Percentiles rank a stretch among this genome's conserved stretches.
phyloP scores from a whole-genome alignment of 2,113 vertebrate genomes.

The Pangasianodon hypophthalmus region DNA sequence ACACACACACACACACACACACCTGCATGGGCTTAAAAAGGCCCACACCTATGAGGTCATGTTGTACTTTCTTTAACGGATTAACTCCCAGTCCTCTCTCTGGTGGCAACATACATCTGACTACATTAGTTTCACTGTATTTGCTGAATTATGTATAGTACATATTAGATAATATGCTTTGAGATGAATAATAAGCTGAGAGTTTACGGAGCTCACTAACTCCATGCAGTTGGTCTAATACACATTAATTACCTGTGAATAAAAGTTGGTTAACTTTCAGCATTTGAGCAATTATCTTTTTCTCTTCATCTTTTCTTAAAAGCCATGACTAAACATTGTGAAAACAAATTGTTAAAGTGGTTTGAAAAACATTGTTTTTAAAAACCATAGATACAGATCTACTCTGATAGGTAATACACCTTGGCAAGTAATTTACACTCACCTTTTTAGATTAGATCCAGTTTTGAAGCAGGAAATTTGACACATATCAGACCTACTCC shows the following conservation, averaged over 20 bases:
- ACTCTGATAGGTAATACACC: slow-evolving; percentile 3
- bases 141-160: background rate
- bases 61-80: background rate
- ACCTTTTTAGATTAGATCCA: slow-evolving; percentile 52
- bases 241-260: background rate
- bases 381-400: background rate
- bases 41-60: background rate
- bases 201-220: background rate
- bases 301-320: background rate
- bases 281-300: too few relatives aligned
- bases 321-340: background rate
- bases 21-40: background rate
- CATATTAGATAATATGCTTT: background rate
- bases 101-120: background rate
- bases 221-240: background rate
- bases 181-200: background rate
- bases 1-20: background rate
- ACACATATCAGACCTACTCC: background rate
- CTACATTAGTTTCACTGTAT: background rate
- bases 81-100: background rate
- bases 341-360: background rate
- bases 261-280: background rate
- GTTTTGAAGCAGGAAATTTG: background rate
- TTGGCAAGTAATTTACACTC: slow-evolving; percentile 35
- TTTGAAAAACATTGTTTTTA: background rate